A percentile compares a stretch with the other conserved stretches of the same genome.
These are phyloP conservation scores for Aythya baeri DNA, from an alignment of 2,113 vertebrate genomes.

Conservation along the genomic window DNA sequence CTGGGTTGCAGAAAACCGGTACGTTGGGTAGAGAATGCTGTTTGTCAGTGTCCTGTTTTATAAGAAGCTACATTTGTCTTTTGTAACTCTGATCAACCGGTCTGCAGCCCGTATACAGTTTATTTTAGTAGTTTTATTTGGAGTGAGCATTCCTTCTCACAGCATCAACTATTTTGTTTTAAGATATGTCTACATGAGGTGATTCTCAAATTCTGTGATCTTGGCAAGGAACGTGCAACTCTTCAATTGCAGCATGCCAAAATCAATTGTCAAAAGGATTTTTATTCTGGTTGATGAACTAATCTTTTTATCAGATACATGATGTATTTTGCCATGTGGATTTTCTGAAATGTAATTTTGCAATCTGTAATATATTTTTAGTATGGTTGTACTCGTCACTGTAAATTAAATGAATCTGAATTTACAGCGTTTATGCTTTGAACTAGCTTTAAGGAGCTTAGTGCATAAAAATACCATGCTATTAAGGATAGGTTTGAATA, in stretches of 20 bases:
- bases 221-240: neutral
- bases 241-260: neutral
- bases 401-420: neutral
- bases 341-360: neutral
- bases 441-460: neutral
- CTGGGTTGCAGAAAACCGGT: neutral
- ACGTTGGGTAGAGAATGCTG: neutral
- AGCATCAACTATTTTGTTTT: neutral
- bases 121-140: neutral
- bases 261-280: neutral
- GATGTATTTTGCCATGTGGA: neutral
- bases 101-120: neutral
- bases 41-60: neutral
- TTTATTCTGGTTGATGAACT: neutral
- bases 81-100: neutral
- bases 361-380: neutral
- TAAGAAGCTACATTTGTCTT: neutral
- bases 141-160: neutral
- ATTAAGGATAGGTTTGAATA: neutral
- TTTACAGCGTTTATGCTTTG: neutral
- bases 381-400: neutral
- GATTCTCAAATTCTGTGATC: neutral
- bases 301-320: neutral
- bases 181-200: neutral
- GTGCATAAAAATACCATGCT: neutral